Evolutionary conservation across 2,797 vertebrate species (phyloP).

Genomic region (Mormyrus proboscirostris): DNA sequence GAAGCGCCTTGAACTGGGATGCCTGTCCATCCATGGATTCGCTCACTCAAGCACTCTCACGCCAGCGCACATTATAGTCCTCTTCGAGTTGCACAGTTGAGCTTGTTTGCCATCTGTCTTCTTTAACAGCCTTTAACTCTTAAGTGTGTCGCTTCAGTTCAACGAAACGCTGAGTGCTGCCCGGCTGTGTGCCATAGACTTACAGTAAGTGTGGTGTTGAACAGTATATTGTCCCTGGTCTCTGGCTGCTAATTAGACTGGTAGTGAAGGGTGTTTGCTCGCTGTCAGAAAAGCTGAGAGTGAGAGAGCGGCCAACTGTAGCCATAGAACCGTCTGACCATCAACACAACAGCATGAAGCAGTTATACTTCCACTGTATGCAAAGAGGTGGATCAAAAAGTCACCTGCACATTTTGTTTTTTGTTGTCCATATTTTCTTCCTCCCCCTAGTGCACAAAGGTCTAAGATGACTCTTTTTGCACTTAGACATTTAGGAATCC

Average conservation of each 20-base stretch:
- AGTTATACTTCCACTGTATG: background rate
- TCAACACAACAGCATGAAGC: background rate
- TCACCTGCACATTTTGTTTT: background rate
- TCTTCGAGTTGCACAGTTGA: background rate
- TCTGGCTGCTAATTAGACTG: slow-evolving; percentile 13
- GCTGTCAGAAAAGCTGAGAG: slow-evolving; percentile 2
- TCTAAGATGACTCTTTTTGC: background rate
- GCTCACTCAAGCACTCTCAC: background rate
- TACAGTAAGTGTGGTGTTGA: background rate
- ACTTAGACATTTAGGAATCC: background rate
- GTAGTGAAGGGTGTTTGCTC: slow-evolving; percentile 7
- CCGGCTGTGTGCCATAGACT: background rate
- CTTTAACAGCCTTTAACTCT: slow-evolving; percentile 10
- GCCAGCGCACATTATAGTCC: background rate
- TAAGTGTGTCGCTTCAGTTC: slow-evolving; percentile 6
- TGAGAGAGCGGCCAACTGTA: background rate
- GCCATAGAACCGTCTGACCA: background rate
- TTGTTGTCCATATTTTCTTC: background rate
- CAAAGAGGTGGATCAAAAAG: background rate
- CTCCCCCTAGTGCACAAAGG: background rate
- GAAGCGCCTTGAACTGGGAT: background rate
- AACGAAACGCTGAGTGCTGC: background rate
- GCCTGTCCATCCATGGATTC: background rate
- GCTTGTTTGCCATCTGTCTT: slow-evolving; percentile 19
- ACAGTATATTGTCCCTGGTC: slow-evolving; percentile 8